A percentile compares a stretch with the other conserved stretches of the same genome.
phyloP scores from a whole-genome alignment of 2,113 vertebrate genomes.

The Coptodon rendalli region DNA sequence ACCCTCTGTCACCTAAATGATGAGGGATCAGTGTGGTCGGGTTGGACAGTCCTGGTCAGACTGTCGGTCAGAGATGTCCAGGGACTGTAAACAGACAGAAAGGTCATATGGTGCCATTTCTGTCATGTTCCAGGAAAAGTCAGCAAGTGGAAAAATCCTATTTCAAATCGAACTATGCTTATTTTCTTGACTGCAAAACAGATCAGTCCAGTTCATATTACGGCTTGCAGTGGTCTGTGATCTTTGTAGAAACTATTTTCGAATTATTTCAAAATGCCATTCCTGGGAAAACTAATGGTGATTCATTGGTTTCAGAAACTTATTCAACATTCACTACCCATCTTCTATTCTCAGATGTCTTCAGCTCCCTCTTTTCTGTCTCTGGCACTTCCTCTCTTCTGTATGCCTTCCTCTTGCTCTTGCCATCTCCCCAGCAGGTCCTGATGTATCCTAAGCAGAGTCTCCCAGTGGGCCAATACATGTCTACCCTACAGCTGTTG shows the following conservation, averaged over 20 bases:
- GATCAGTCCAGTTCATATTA: not conserved
- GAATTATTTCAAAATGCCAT: not conserved
- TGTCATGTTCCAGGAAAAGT: not conserved
- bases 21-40: not conserved
- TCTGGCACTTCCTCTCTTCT: not conserved
- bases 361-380: not conserved
- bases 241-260: not conserved
- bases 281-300: not conserved
- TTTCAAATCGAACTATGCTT: not conserved
- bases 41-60: not conserved
- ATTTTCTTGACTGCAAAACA: not conserved
- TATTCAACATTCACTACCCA: not conserved
- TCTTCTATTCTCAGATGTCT: not conserved
- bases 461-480: slow-evolving; percentile 24
- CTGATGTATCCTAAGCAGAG: slow-evolving; percentile 17
- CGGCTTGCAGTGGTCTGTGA: not conserved
- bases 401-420: not conserved
- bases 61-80: not conserved
- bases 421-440: not conserved
- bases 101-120: not conserved
- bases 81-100: slow-evolving; percentile 33
- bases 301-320: not conserved
- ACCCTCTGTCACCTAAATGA: not conserved
- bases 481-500: not conserved
- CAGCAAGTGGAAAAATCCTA: not conserved